Evolutionary conservation across 2,888 invertebrate species (phyloP).

Genomic region (Silvanus unidentatus): DNA sequence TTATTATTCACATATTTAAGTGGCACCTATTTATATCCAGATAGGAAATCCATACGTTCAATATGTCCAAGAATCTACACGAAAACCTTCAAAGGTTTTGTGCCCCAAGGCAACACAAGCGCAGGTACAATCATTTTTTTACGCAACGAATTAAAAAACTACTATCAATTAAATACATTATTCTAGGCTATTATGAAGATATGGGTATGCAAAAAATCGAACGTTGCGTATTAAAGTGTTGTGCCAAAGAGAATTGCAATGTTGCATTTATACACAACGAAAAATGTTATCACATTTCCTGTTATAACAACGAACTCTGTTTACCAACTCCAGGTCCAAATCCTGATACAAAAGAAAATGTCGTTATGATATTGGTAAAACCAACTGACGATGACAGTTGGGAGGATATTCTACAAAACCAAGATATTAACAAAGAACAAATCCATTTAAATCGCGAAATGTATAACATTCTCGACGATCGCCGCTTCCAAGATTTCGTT

Average conservation of each 20-base stretch:
- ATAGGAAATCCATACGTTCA: slow-evolving; percentile 19
- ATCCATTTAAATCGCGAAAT: slow-evolving; percentile 22
- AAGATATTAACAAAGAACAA: too few species aligned
- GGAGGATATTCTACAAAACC: slow-evolving; percentile 43
- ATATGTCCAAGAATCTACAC: slow-evolving; percentile 38
- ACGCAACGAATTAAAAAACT: not conserved
- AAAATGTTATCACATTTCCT: slow-evolving; percentile 72
- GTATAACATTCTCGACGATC: slow-evolving; percentile 17
- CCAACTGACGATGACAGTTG: slow-evolving; percentile 56
- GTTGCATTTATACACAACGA: slow-evolving; percentile 71
- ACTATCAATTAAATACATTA: not conserved
- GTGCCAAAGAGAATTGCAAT: slow-evolving; percentile 63
- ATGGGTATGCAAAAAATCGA: slow-evolving; percentile 46
- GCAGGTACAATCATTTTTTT: slow-evolving; percentile 36
- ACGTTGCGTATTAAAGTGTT: slow-evolving; percentile 61
- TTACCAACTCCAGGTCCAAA: slow-evolving; percentile 59
- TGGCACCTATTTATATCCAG: slow-evolving; percentile 18
- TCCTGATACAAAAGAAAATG: slow-evolving; percentile 52
- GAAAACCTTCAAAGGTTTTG: slow-evolving; percentile 37
- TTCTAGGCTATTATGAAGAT: slow-evolving; percentile 49
- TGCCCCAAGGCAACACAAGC: slow-evolving; percentile 39
- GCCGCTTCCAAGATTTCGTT: slow-evolving; percentile 34
- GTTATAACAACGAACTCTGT: slow-evolving; percentile 65
- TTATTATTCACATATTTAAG: slow-evolving; percentile 11
- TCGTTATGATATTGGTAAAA: slow-evolving; percentile 72